Base-by-base conservation (phyloP, 35 echinoderm and acorn worm genomes). In the Acanthaster planci region DNA sequence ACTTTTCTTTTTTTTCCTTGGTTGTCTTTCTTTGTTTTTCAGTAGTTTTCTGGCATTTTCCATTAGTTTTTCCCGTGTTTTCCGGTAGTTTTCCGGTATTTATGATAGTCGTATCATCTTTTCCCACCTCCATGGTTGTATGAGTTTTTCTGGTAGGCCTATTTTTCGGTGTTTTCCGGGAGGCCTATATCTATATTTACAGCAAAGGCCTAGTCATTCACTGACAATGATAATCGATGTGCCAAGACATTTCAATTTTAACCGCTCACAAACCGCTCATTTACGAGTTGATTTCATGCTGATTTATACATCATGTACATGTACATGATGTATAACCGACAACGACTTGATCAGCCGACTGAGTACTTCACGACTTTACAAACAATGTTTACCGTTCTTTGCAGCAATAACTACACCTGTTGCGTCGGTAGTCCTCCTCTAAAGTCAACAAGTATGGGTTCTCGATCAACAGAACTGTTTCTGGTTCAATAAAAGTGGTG, bases 401-500 rank as follows among this genome's bases (percentile, higher is more conserved):
- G 34, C 23, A 23, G 64, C 64, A 72, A 34, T 31, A 72, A 72
- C 23, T 72, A 72, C 64, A 72, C 64, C 64, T 26, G 29, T 35
- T 72, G 4, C 34, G 26, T 26, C 64, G 22, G 26, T 72, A 26
- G 26, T 72, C 34, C 10, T 34, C 64, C 26, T 72, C 64, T 34
- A 72, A 72, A 72, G 34, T 34, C 0, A 72, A 72, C 5, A 72
- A 14, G 23, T 72, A 72, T 0, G 64, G 64, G 34, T 72, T 16
- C 64, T 72, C 64, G 10, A 31, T 10, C 23, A 7, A 72, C 0
- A 72, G 64, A 12, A 72, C 34, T 31, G 64, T 72, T 23, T 34
- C 64, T 72, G 64, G 64, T 29, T 72, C 64, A 26, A 72, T 72
- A 23, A 72, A 31, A 6, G 64, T 72, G 26, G 64, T 72, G 26